Evolutionary conservation across 2,888 invertebrate genomes (phyloP), one percentile per base, ranked within the genome.

Genomic region (Protula sp.): DNA sequence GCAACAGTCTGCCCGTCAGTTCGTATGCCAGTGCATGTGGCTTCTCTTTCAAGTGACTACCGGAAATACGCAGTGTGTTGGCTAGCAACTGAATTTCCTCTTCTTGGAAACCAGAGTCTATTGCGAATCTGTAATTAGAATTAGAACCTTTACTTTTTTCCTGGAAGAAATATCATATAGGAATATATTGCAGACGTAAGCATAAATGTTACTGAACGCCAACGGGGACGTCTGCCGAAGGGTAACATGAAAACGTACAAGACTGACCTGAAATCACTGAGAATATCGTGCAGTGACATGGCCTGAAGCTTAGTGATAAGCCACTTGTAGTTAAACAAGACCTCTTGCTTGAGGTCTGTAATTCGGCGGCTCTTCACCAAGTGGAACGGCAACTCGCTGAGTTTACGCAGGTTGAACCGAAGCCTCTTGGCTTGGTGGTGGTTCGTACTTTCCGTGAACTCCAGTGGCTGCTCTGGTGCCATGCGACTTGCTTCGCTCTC

Each of bases 261-360:
- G n/a, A n/a, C 45, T n/a, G n/a, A 4, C 50, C 55, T 64, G 73
- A 94, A 95, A 81, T 97, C 97, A 2, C 92, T 89, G 2, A 97
- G 83, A 1, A 95, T 89, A 0, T 94, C 89, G 80, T 95, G 95
- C n/a, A 97, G 83, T 0, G 97, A 95, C 71, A 94, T 94, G 71
- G 92, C 92, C 67, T 89, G 89, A 1, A 95, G 84, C 76, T 97
- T 97, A 0, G 94, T 93, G 76, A 94, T 92, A 0, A 98, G 84
- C 94, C 95, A 98, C 74, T 93, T 90, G 77, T 94, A 97, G 81
- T 95, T 95, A 81, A 97, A 98, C 0, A 98, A 84, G 0, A 95
- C 94, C 74, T 93, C 87, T 30, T 89, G 88, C 76, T 92, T 93
- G n/a, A 98, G 83, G 79, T 94, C 94, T 57, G 89, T 88, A 76